phyloP scores from a whole-genome alignment of 2,797 vertebrate genomes.

The Rhadinocentrus ornatus region DNA sequence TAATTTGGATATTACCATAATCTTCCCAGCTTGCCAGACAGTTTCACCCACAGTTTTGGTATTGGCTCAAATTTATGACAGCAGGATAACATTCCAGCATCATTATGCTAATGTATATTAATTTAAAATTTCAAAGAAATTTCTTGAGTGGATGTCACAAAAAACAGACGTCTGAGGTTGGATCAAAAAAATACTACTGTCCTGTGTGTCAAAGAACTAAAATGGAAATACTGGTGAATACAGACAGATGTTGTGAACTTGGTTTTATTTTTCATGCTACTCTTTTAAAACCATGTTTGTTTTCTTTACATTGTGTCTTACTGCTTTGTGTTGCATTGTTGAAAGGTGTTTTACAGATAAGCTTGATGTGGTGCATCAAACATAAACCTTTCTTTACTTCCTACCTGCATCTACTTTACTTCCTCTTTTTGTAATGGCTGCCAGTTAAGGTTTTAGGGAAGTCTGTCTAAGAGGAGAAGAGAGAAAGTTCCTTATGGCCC shows the following conservation, averaged over 20 bases:
- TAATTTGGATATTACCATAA: neutral
- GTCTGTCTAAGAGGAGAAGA: slow-evolving; percentile 77
- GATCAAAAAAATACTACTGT: neutral
- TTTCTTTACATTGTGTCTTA: neutral
- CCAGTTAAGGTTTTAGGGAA: slow-evolving; percentile 75
- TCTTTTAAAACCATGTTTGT: neutral
- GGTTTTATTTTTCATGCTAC: neutral
- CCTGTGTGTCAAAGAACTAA: neutral
- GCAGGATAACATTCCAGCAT: neutral
- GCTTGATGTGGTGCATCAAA: slow-evolving; percentile 23
- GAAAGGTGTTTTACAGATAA: slow-evolving; percentile 7
- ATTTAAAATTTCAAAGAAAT: neutral
- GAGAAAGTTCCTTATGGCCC: slow-evolving; percentile 77
- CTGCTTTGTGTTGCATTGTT: neutral
- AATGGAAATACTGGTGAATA: neutral
- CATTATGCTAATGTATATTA: neutral
- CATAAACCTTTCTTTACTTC: slow-evolving; percentile 66
- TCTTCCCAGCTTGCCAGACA: neutral
- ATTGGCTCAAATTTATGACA: neutral
- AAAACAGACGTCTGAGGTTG: neutral
- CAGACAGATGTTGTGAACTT: too few relatives aligned
- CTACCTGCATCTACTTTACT: slow-evolving; percentile 61
- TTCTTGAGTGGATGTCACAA: neutral
- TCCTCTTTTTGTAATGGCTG: slow-evolving; percentile 71
- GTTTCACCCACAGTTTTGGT: neutral